Evolutionary conservation across 2,113 vertebrate species (phyloP).

Genomic region (Gymnogyps californianus): DNA sequence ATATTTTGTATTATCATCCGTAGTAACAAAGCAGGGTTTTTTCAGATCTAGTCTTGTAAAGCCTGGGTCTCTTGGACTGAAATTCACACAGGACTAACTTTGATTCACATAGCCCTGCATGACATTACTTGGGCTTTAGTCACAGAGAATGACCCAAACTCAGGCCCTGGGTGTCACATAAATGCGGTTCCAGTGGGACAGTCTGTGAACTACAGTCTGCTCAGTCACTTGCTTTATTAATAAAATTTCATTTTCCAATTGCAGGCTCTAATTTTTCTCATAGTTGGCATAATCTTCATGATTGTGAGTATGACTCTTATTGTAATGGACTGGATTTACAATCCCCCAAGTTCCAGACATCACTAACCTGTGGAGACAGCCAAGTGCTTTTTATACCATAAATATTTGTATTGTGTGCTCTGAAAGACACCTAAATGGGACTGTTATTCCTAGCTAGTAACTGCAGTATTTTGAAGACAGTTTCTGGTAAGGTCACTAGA

Average conservation of each 20-base stretch:
- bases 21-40: neutral
- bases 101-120: neutral
- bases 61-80: neutral
- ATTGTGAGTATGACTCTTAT: slow-evolving; percentile 93
- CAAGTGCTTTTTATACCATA: neutral
- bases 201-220: neutral
- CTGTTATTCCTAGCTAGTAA: slow-evolving; percentile 55
- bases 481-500: slow-evolving; percentile 50
- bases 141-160: neutral
- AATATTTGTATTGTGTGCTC: slow-evolving; percentile 51
- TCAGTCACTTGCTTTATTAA: neutral
- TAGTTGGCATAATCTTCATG: slow-evolving; percentile 91
- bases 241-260: slow-evolving; percentile 15
- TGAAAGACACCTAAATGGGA: slow-evolving; percentile 39
- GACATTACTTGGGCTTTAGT: neutral
- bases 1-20: neutral
- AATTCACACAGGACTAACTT: neutral
- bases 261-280: slow-evolving; percentile 88
- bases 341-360: slow-evolving; percentile 77
- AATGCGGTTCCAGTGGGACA: neutral
- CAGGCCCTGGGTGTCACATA: neutral
- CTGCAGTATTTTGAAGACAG: slow-evolving; percentile 67
- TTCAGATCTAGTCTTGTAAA: neutral
- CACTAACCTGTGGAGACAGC: slow-evolving; percentile 64
- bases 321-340: slow-evolving; percentile 91